These are phyloP conservation scores for Larimichthys crocea DNA, from an alignment of 2,113 vertebrate genomes.

Conservation along the genomic window DNA sequence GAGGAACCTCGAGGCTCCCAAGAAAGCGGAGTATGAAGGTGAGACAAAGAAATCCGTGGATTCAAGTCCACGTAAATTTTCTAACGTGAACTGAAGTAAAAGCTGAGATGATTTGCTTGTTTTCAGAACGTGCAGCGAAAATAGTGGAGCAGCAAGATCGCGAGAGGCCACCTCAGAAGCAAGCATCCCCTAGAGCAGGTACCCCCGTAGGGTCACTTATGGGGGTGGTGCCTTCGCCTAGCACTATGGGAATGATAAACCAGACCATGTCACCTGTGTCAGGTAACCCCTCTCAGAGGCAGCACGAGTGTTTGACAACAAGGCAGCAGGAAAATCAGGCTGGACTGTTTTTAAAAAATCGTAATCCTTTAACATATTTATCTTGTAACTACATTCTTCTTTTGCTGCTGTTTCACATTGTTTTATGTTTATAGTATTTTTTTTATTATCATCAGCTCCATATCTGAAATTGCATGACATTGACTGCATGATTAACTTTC, in stretches of 20 bases:
- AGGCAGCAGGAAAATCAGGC: slow-evolving; percentile 73
- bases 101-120: slow-evolving; percentile 32
- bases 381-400: slow-evolving; percentile 28
- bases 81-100: slow-evolving; percentile 7
- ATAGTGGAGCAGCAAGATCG: slow-evolving; percentile 99
- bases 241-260: slow-evolving; percentile 99
- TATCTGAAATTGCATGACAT: slow-evolving; percentile 68
- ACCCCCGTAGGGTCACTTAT: slow-evolving; percentile 98
- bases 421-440: slow-evolving; percentile 21
- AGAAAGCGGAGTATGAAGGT: slow-evolving; percentile 99
- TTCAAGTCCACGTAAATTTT: background rate
- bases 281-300: slow-evolving; percentile 90
- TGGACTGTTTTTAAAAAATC: slow-evolving; percentile 61
- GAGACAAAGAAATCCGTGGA: background rate
- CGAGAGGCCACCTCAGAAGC: slow-evolving; percentile 94
- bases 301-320: slow-evolving; percentile 77
- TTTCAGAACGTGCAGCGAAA: slow-evolving; percentile 98
- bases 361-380: slow-evolving; percentile 33
- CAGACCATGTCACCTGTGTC: slow-evolving; percentile 98
- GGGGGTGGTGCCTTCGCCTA: slow-evolving; percentile 98
- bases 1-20: slow-evolving; percentile 95
- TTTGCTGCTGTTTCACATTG: slow-evolving; percentile 52
- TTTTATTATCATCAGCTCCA: slow-evolving; percentile 37
- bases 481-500: slow-evolving; percentile 71
- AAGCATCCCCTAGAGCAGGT: slow-evolving; percentile 97